Evolutionary conservation across 1,140 invertebrate species (phyloP), one percentile per base, ranked within the genome.

Genomic region (Aphelinus certus): DNA sequence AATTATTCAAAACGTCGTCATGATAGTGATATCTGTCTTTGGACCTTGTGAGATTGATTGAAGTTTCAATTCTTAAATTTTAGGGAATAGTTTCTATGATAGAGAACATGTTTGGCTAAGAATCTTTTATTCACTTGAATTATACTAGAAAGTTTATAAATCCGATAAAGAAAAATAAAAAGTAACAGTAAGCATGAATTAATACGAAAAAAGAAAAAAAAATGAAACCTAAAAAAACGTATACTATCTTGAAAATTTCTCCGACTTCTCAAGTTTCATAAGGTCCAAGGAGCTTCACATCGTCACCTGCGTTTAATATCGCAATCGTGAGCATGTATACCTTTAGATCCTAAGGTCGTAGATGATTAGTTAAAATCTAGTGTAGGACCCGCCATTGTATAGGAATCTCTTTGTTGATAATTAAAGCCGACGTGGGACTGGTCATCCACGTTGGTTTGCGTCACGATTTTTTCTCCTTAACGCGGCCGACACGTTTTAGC

Each of bases 381-480:
- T 80, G 77, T 82, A 83, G 83, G 83, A 78, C 71, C 76, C 80
- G 81, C 79, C 79, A 82, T 78, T 87, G 83, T 84, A 84, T 85
- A 87, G 85, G 81, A 87, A 87, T 86, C 82, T 85, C 84, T 87
- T 85, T 87, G 83, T 87, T 85, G 81, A 87, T 83, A 82, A 81
- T 79, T 79, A 80, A 69, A 51, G 43, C 61, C 79, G 74, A 67
- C 79, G 79, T 71, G 79, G 77, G 73, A 81, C 70, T 80, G 80
- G 80, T 81, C 78, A 79, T 68, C 78, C 74, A 65, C 63, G 55
- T 46, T 10, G 51, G 26, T 47, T 53, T 9, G 48, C 60, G 70
- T 66, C 63, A 75, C 45, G 47, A 64, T 65, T 68, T 46, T 58
- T 77, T 67, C 49, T 75, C 68, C 73, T 75, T 71, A 75, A 66